phyloP scores from a whole-genome alignment of 2,797 vertebrate genomes.

The Ciconia nigra region DNA sequence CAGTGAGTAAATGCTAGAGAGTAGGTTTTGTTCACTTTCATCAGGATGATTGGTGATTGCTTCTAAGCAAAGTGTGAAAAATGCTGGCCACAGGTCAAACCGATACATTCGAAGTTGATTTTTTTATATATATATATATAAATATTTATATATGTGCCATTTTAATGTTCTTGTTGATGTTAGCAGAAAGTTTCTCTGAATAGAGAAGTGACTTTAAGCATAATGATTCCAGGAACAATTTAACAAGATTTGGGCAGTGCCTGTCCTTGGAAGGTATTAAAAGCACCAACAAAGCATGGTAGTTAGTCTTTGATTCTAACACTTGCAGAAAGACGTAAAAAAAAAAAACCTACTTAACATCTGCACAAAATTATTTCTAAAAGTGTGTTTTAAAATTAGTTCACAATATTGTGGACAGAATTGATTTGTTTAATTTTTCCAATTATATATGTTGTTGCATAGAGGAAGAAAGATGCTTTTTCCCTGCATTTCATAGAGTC shows the following conservation, averaged over 20 bases:
- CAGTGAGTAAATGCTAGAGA: slow-evolving; percentile 80
- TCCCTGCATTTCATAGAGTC: slow-evolving; percentile 85
- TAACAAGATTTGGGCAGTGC: background rate
- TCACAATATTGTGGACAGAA: background rate
- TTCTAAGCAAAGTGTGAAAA: background rate
- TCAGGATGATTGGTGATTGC: background rate
- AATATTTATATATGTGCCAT: background rate
- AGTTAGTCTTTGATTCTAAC: background rate
- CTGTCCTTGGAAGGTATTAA: background rate
- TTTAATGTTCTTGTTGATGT: slow-evolving; percentile 1
- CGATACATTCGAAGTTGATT: background rate
- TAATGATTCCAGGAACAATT: background rate
- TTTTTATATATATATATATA: background rate
- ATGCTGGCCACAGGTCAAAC: background rate
- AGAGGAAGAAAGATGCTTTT: slow-evolving; percentile 46
- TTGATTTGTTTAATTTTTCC: slow-evolving; percentile 55
- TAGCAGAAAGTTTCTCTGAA: background rate
- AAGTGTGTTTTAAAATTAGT: background rate
- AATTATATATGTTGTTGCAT: slow-evolving; percentile 59
- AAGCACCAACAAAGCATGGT: background rate
- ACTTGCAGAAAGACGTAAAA: background rate
- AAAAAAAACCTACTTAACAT: background rate
- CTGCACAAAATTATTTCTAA: background rate
- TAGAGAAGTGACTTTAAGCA: background rate
- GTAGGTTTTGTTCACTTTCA: background rate